These are phyloP conservation scores for Odontophorus gujanensis DNA, from an alignment of 2,113 vertebrate genomes.

Conservation along the genomic window DNA sequence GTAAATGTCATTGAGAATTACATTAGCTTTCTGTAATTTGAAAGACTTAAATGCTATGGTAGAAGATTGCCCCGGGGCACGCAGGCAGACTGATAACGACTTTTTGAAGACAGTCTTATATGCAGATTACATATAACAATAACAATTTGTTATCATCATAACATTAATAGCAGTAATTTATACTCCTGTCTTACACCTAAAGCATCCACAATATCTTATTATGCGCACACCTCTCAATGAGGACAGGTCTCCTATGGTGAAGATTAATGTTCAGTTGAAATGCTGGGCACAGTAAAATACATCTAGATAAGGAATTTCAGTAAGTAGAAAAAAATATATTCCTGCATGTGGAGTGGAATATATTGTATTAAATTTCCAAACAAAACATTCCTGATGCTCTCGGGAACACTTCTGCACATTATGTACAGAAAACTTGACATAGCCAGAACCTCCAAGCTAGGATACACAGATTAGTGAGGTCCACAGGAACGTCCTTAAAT, in stretches of 20 bases:
- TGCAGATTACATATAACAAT: conserved; percentile 62
- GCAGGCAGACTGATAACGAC: conserved; percentile 38
- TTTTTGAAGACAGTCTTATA: conserved; percentile 33
- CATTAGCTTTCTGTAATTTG: conserved; percentile 54
- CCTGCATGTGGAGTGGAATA: not conserved
- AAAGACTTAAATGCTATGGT: conserved; percentile 34
- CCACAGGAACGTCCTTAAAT: not conserved
- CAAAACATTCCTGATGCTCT: not conserved
- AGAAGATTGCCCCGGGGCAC: conserved; percentile 44
- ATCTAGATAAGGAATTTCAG: not conserved
- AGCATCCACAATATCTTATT: not conserved
- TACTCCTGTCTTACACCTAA: not conserved
- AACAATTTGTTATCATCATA: conserved; percentile 50
- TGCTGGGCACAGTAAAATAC: not conserved
- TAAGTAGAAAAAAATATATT: not conserved
- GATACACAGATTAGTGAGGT: not conserved
- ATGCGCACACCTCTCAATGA: not conserved
- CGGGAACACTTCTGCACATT: not conserved
- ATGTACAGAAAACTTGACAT: rapidly evolving
- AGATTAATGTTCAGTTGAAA: not conserved
- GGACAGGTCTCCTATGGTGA: not conserved
- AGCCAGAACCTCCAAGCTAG: not conserved
- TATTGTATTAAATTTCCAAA: not conserved
- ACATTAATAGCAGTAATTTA: conserved; percentile 50
- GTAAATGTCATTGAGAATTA: conserved; percentile 58